phyloP scores from a whole-genome alignment of 2,888 invertebrate species.

The Xylophagus ater region DNA sequence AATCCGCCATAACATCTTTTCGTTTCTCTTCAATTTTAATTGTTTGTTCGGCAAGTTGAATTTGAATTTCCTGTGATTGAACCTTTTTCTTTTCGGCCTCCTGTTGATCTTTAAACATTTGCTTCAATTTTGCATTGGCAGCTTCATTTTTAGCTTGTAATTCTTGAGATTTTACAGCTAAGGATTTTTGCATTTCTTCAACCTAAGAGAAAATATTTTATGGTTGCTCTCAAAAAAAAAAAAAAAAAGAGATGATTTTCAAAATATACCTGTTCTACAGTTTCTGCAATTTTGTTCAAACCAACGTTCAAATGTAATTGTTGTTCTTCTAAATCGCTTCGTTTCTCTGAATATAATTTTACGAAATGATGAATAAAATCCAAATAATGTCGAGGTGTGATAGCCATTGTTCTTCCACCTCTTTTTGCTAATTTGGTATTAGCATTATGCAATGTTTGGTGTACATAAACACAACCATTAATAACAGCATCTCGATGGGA shows the following conservation, averaged over 20 bases:
- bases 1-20: constrained; percentile 87
- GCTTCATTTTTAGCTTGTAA: constrained; percentile 96
- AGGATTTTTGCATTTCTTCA: constrained; percentile 97
- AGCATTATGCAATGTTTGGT: constrained; percentile 92
- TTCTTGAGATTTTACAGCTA: constrained; percentile 92
- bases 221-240: neutral
- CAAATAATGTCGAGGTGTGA: constrained; percentile 94
- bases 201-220: constrained; percentile 42
- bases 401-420: constrained; percentile 92
- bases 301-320: constrained; percentile 98
- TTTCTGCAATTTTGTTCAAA: constrained; percentile 96
- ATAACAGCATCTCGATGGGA: constrained; percentile 93
- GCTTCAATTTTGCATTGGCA: constrained; percentile 96
- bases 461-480: constrained; percentile 96
- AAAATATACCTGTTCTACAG: constrained; percentile 68
- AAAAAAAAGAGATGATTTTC: neutral
- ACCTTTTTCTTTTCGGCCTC: constrained; percentile 99
- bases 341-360: constrained; percentile 92
- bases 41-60: constrained; percentile 74
- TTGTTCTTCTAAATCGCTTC: constrained; percentile 96
- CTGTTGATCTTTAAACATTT: constrained; percentile 99
- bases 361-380: constrained; percentile 99
- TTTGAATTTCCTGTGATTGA: constrained; percentile 93
- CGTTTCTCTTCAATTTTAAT: constrained; percentile 89
- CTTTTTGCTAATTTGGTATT: constrained; percentile 83